These are phyloP conservation scores for Patella caerulea DNA, from an alignment of 2,888 invertebrate genomes.

Conservation along the genomic window DNA sequence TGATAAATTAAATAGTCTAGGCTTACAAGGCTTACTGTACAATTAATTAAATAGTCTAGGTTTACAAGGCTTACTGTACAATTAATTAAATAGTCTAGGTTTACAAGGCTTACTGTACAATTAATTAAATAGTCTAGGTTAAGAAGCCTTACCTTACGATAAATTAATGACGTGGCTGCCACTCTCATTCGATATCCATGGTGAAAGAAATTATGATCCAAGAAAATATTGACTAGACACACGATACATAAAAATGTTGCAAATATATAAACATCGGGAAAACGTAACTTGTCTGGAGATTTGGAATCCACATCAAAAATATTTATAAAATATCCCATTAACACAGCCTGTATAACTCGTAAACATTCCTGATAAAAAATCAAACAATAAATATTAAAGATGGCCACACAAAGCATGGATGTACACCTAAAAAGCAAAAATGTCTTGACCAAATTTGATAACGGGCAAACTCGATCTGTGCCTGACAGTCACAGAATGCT, in stretches of 20 bases:
- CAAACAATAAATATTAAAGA: no score
- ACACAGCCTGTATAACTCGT: slow-evolving; percentile 48
- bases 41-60: neutral
- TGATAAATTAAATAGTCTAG: neutral
- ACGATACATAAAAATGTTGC: slow-evolving; percentile 40
- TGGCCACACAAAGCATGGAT: no score
- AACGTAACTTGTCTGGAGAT: slow-evolving; percentile 17
- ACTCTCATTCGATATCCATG: slow-evolving; percentile 53
- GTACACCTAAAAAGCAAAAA: no score
- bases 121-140: neutral
- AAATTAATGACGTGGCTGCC: slow-evolving; percentile 53
- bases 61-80: slow-evolving; percentile 27
- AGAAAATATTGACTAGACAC: slow-evolving; percentile 46
- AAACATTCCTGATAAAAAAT: slow-evolving; percentile 44
- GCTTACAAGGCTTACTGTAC: slow-evolving; percentile 27
- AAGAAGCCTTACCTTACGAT: slow-evolving; percentile 48
- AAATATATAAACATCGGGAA: slow-evolving; percentile 45
- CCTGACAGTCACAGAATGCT: no score
- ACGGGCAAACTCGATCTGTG: no score
- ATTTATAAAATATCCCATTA: slow-evolving; percentile 48
- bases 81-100: neutral
- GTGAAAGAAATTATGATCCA: slow-evolving; percentile 56
- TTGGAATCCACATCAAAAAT: slow-evolving; percentile 38
- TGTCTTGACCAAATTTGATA: no score
- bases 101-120: slow-evolving; percentile 26